These are phyloP conservation scores for Pogonocichla stellata DNA, from an alignment of 2,113 vertebrate genomes.

Conservation along the genomic window DNA sequence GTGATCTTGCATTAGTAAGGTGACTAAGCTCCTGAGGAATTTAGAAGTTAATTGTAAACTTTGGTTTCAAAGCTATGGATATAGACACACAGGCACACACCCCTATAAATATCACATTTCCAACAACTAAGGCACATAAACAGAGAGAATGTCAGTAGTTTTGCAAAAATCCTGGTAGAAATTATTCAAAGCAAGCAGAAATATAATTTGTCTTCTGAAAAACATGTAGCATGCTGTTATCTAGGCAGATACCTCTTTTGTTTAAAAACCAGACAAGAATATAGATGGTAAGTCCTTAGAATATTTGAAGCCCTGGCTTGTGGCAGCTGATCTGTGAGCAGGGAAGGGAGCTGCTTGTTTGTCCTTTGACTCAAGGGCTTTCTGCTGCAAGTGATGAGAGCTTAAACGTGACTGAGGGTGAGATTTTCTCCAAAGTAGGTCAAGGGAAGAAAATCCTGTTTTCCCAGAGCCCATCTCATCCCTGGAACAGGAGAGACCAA, in stretches of 20 bases:
- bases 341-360: background rate
- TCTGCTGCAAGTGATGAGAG: background rate
- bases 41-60: background rate
- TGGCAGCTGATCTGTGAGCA: background rate
- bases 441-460: background rate
- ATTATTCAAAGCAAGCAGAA: background rate
- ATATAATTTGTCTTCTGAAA: background rate
- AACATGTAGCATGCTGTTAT: background rate
- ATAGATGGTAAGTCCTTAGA: background rate
- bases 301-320: background rate
- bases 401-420: background rate
- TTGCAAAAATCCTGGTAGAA: background rate
- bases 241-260: background rate
- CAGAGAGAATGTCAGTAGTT: background rate
- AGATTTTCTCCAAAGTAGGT: conserved; percentile 23
- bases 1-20: background rate
- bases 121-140: background rate
- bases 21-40: background rate
- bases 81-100: background rate
- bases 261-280: background rate
- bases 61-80: background rate
- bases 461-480: background rate
- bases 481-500: background rate
- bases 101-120: background rate
- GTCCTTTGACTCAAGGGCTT: background rate